Evolutionary conservation across 2,888 invertebrate species (phyloP), one percentile per base, ranked within the genome.

Genomic region (Auanema sp.): DNA sequence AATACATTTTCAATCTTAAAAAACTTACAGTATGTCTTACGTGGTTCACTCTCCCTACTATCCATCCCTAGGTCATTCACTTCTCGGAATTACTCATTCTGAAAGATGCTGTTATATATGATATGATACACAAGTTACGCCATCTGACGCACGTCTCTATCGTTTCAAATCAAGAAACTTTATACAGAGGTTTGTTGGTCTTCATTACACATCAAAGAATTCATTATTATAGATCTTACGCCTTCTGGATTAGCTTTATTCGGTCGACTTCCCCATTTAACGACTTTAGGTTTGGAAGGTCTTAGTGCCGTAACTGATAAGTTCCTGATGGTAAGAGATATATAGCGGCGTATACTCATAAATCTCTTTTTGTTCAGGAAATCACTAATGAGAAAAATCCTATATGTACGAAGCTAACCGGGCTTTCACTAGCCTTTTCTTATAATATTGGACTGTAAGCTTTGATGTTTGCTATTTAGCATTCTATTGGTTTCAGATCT

Each of bases 271-370:
- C 51, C 51, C 6, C 50, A 54, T 10, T 63, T 76, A 16, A 41
- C 59, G 8, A 59, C 58, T 2, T 65, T 77, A 11, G 66, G 69
- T 58, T 63, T 77, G 2, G 77, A 77, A 51, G 77, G 77, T 8
- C 43, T 77, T 10, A 47, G 61, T 18, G 65, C 64, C n/a, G 76
- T 70, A 40, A 71, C 71, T 3, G 73, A 73, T 47, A 63, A 57
- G 44, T 65, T 71, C 18, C 50, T 71, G 8, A 40, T 24, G 12
- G 58, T 60, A 18, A n/a, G n/a, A n/a, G n/a, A n/a, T n/a, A n/a
- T n/a, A n/a, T n/a, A n/a, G n/a, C 25, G 1, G n/a, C 10, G 11
- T 11, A 14, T 11, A 40, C 10, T 23, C 8, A 6, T 25, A 51
- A 41, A 58, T 10, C 24, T 11, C n/a, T 1, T 11, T 4, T 23